phyloP scores from a whole-genome alignment of 1,140 invertebrate species.

The Cylas formicarius region DNA sequence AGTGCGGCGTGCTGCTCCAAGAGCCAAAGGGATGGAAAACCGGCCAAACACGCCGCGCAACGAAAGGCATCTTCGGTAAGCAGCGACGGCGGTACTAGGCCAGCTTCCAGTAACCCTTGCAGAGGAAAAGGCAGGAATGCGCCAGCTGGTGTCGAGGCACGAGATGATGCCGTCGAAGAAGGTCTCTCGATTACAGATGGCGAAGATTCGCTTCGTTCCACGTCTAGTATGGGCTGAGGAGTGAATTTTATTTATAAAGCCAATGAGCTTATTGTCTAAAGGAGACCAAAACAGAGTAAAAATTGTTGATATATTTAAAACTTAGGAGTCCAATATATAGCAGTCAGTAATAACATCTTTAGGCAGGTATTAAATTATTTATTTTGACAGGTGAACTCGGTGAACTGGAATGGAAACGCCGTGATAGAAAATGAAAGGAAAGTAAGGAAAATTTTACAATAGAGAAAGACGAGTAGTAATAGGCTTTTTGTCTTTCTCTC shows the following conservation, averaged over 20 bases:
- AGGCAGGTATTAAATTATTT: too few species aligned
- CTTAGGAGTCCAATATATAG: too few species aligned
- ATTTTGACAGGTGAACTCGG: too few species aligned
- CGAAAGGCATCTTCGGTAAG: constrained; percentile 49
- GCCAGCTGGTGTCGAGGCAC: constrained; percentile 44
- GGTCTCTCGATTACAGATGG: constrained; percentile 32
- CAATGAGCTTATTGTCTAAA: too few species aligned
- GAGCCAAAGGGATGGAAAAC: constrained; percentile 73
- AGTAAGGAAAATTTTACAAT: too few species aligned
- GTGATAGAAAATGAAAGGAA: too few species aligned
- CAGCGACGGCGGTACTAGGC: constrained; percentile 44
- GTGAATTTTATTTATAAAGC: background rate
- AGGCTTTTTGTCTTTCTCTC: too few species aligned
- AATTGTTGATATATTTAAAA: too few species aligned
- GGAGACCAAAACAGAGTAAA: too few species aligned
- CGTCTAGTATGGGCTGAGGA: constrained; percentile 28
- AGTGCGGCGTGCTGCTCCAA: constrained; percentile 71
- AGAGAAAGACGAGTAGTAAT: too few species aligned
- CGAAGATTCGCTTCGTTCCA: constrained; percentile 35
- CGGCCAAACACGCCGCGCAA: constrained; percentile 72
- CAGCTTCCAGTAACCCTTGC: constrained; percentile 35
- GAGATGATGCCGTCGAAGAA: constrained; percentile 39
- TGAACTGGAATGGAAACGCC: too few species aligned
- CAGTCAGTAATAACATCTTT: too few species aligned
- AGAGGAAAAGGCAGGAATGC: constrained; percentile 37